Evolutionary conservation across 2,888 invertebrate species (phyloP), one percentile per base, ranked within the genome.

Genomic region (Drosophila mayaguana): DNA sequence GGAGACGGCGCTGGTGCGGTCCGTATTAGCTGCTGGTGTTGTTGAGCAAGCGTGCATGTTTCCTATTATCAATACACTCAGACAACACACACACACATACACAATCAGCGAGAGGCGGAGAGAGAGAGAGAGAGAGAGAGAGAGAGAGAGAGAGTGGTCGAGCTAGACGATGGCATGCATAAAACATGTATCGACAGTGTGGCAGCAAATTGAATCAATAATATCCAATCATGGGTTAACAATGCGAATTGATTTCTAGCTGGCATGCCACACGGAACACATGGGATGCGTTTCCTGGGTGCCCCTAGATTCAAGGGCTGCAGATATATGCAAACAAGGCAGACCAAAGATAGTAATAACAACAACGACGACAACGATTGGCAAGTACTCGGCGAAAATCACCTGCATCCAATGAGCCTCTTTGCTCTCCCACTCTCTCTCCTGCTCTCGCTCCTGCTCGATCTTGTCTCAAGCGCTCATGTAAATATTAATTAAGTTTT

Each of bases 161-260:
- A 64, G 16, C 5, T 20, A 62, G 48, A 43, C 43, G 46, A 48
- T 65, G 59, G 68, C 73, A 89, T 84, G 89, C 89, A 89, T 87
- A 85, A 89, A 87, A 87, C 84, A 89, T 89, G 84, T 81, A 78
- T 83, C 84, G 79, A 74, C 74, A 73, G 73, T 76, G 80, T 82
- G 86, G 88, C 90, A 88, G 84, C 79, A 90, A 90, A 90, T 90
- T 83, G 81, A 86, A 86, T 91, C 91, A 90, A 91, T 90, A 90
- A 90, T 90, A 91, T 91, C 90, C 88, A 90, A 90, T 90, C 90
- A 90, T 84, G 80, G 82, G 80, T 88, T 90, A 90, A 91, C 90
- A 90, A 90, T 91, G 88, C 75, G 88, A 90, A 91, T 87, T 87
- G 87, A 87, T 87, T 87, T 87, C 90, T 75, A 87, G 76, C 76